A percentile compares a stretch with the other conserved stretches of the same genome.
Evolutionary conservation across 1,140 invertebrate genomes (phyloP).

Genomic region (Drosophila funebris): DNA sequence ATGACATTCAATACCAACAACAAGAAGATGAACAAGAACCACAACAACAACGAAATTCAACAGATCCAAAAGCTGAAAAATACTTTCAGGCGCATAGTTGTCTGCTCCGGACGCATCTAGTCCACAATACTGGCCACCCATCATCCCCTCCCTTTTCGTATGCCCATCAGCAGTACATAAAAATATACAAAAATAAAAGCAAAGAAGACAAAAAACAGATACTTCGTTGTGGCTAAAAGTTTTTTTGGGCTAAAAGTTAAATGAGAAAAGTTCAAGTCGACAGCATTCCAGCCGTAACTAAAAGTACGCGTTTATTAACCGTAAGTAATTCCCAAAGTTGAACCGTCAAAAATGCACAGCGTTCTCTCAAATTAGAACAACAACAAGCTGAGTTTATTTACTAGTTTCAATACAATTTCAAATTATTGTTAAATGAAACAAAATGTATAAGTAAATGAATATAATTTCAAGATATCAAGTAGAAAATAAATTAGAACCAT

Average conservation of each 20-base stretch:
- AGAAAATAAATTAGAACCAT: not conserved
- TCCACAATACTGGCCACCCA: not conserved
- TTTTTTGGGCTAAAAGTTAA: constrained; percentile 62
- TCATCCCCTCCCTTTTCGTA: constrained; percentile 6
- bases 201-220: constrained; percentile 1
- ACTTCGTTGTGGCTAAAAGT: constrained; percentile 34
- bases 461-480: not conserved
- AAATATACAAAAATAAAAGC: constrained; percentile 53
- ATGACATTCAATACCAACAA: constrained; percentile 34
- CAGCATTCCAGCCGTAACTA: constrained; percentile 46
- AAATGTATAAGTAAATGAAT: not conserved
- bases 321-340: constrained; percentile 51
- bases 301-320: constrained; percentile 69
- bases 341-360: not conserved
- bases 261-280: constrained; percentile 65
- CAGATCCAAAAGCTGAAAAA: constrained; percentile 41
- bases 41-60: constrained; percentile 48
- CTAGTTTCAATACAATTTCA: not conserved
- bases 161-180: constrained; percentile 71
- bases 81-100: constrained; percentile 40
- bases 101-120: constrained; percentile 1
- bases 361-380: not conserved
- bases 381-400: not conserved
- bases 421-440: not conserved
- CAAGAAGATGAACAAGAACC: constrained; percentile 10